Conservation (phyloP, 1,140 invertebrate genomes). For the Agrilus planipennis region DNA sequence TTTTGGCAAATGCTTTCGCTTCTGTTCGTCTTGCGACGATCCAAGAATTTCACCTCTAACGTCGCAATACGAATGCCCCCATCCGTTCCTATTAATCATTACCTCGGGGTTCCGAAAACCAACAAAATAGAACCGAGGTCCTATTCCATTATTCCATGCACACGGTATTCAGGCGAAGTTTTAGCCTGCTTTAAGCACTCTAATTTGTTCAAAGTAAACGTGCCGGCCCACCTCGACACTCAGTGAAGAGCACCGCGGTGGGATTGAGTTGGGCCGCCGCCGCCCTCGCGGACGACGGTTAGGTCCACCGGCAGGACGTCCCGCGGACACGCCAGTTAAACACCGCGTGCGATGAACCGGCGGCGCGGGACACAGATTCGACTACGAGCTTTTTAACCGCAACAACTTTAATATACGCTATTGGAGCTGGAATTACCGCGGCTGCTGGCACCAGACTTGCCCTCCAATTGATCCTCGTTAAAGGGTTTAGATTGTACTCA, state of each 20-base stretch:
- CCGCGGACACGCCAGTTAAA: constrained; percentile 14
- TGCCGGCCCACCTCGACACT: constrained; percentile 63
- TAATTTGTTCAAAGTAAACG: constrained; percentile 44
- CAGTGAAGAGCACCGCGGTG: constrained; percentile 39
- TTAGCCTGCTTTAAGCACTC: constrained; percentile 62
- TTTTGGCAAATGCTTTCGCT: constrained; percentile 62
- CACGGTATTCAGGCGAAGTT: constrained; percentile 54
- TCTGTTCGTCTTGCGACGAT: constrained; percentile 38
- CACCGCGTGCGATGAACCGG: constrained; percentile 46
- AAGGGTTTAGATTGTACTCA: constrained; percentile 82
- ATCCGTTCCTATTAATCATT: constrained; percentile 69
- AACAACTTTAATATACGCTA: constrained; percentile 73
- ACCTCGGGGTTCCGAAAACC: constrained; percentile 56
- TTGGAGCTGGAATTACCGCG: constrained; percentile 70
- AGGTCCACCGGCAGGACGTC: constrained; percentile 15
- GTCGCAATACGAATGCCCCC: constrained; percentile 61
- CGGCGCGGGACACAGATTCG: constrained; percentile 51
- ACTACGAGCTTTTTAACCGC: constrained; percentile 65
- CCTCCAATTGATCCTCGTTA: constrained; percentile 70
- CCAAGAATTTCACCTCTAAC: constrained; percentile 70
- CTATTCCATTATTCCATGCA: constrained; percentile 67
- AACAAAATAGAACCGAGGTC: constrained; percentile 55
- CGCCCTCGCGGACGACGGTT: no score
- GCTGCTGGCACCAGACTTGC: constrained; percentile 81
- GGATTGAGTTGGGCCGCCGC: constrained; percentile 23